Evolutionary conservation across 2,113 vertebrate species (phyloP).

Genomic region (Notechis scutatus): DNA sequence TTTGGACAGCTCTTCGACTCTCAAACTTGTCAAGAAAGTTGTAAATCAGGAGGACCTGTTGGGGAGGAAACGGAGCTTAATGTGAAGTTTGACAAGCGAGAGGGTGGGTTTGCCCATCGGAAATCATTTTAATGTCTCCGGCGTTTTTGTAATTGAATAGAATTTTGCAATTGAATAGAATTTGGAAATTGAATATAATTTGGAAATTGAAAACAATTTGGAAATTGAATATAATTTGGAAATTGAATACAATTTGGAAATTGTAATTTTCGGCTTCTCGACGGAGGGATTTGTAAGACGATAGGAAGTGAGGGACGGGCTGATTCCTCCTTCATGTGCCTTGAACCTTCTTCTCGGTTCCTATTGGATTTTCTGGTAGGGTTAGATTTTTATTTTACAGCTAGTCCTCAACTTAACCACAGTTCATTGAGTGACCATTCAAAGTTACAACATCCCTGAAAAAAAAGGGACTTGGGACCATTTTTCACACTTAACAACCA

Average conservation of each 20-base stretch:
- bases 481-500: no score
- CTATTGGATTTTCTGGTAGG: not conserved
- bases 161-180: not conserved
- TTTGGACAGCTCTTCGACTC: not conserved
- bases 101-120: not conserved
- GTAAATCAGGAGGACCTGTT: not conserved
- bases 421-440: no score
- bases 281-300: rapidly evolving
- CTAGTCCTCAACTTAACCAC: no score
- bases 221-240: not conserved
- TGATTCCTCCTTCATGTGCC: not conserved
- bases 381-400: not conserved
- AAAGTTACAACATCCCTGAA: no score
- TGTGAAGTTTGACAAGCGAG: not conserved
- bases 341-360: not conserved
- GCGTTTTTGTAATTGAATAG: not conserved
- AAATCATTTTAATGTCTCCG: not conserved
- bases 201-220: no score
- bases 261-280: not conserved
- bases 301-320: not conserved
- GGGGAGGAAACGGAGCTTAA: not conserved
- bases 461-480: no score
- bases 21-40: not conserved
- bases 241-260: not conserved
- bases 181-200: no score